Percentiles rank a stretch among this genome's conserved stretches.
phyloP scores from a whole-genome alignment of 2,797 vertebrate species.

The Heterohyrax brucei region DNA sequence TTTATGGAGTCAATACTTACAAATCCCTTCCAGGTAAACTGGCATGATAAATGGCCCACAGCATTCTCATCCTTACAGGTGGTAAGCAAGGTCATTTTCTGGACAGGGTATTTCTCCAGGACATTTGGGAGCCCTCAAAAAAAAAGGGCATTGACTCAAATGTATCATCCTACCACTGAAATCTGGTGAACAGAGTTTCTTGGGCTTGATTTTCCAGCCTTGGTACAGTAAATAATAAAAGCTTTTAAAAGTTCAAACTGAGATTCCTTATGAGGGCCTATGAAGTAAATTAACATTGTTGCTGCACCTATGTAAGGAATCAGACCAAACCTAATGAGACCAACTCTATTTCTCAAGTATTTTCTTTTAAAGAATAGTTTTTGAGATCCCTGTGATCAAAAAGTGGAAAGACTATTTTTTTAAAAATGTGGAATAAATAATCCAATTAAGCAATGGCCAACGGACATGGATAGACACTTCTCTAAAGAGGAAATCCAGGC shows the following conservation, averaged over 20 bases:
- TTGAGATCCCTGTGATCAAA: background rate
- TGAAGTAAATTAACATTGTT: background rate
- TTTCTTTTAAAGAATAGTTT: background rate
- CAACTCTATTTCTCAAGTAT: background rate
- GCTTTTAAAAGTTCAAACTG: background rate
- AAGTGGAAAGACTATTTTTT: background rate
- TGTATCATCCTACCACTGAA: background rate
- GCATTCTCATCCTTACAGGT: background rate
- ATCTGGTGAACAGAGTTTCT: background rate
- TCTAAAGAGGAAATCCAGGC: no score
- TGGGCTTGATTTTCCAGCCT: background rate
- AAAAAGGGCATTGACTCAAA: background rate
- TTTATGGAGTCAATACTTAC: background rate
- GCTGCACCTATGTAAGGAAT: background rate
- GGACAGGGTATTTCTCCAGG: background rate
- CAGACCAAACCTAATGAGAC: background rate
- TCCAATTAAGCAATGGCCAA: no score
- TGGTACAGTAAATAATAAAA: background rate
- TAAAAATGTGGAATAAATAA: slow-evolving; percentile 9
- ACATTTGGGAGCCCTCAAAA: background rate
- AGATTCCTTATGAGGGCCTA: background rate
- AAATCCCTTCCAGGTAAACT: background rate
- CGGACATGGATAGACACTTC: no score
- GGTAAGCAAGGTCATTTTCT: background rate
- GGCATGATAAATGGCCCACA: background rate